Evolutionary conservation across 2,888 invertebrate species (phyloP).

Genomic region (Pheosia tremula): DNA sequence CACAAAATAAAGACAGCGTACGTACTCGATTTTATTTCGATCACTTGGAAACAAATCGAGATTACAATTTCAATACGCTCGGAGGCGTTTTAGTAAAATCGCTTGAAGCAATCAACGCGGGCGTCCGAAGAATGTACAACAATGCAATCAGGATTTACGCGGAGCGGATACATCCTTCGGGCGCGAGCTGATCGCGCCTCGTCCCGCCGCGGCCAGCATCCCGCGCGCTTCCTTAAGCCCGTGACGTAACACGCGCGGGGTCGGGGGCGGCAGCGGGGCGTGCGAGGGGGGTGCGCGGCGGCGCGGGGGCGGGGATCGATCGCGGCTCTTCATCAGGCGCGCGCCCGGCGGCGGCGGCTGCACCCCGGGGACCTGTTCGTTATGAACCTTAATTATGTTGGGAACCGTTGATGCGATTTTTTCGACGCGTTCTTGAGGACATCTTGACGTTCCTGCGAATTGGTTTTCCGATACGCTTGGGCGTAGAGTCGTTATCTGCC

Average conservation of each 20-base stretch:
- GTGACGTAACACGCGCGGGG: constrained; percentile 22
- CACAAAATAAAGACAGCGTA: not conserved
- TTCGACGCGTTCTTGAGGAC: constrained; percentile 8
- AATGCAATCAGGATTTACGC: constrained; percentile 10
- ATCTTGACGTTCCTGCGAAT: constrained; percentile 10
- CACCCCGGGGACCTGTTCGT: constrained; percentile 26
- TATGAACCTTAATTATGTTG: constrained; percentile 34
- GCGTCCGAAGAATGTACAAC: constrained; percentile 6
- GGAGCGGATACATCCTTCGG: not conserved
- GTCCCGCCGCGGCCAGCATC: constrained; percentile 6
- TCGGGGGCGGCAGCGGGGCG: not conserved
- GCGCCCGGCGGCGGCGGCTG: constrained; percentile 21
- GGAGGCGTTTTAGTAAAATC: not conserved
- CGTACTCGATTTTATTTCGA: constrained; percentile 1
- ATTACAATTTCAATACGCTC: constrained; percentile 1
- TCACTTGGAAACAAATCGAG: not conserved
- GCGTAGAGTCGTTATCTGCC: not conserved
- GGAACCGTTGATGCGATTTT: constrained; percentile 20
- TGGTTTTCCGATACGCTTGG: not conserved
- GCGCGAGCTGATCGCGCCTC: not conserved
- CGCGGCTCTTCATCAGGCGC: constrained; percentile 22
- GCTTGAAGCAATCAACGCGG: not conserved
- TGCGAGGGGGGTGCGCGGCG: constrained; percentile 2
- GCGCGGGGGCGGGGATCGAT: constrained; percentile 26
- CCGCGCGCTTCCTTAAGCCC: constrained; percentile 15